Conservation (phyloP, 2,113 vertebrate genomes). For the Nothoprocta perdicaria region DNA sequence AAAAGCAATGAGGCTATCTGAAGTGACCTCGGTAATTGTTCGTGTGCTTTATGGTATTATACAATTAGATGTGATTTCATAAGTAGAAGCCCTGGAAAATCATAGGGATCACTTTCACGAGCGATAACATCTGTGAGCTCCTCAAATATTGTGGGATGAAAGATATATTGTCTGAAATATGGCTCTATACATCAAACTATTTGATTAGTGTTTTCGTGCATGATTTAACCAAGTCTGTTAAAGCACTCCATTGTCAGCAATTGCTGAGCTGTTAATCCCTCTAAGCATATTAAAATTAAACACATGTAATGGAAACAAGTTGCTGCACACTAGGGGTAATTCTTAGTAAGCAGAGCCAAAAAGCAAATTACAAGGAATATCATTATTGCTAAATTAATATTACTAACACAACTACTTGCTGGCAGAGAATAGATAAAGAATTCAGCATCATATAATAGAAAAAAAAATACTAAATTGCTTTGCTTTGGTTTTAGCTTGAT, state of each 20-base stretch:
- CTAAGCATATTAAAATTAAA: neutral
- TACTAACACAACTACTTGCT: neutral
- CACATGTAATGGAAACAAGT: neutral
- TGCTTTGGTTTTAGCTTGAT: neutral
- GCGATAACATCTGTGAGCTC: neutral
- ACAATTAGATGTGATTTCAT: slow-evolving; percentile 1
- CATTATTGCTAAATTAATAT: neutral
- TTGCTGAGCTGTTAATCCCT: neutral
- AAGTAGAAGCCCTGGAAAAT: neutral
- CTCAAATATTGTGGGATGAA: neutral
- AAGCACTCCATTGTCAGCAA: neutral
- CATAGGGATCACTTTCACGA: neutral
- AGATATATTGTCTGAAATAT: neutral
- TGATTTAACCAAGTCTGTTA: neutral
- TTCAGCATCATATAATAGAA: neutral
- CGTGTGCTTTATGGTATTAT: neutral
- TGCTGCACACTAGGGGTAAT: neutral
- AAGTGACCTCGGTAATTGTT: slow-evolving; percentile 82
- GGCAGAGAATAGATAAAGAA: neutral
- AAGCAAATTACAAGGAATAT: neutral
- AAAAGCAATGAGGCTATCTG: slow-evolving; percentile 64
- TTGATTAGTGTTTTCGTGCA: neutral
- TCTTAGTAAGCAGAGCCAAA: neutral
- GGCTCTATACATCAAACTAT: neutral
- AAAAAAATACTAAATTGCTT: neutral